Conservation (phyloP, 2,888 invertebrate species). For the Stenurella melanura region DNA sequence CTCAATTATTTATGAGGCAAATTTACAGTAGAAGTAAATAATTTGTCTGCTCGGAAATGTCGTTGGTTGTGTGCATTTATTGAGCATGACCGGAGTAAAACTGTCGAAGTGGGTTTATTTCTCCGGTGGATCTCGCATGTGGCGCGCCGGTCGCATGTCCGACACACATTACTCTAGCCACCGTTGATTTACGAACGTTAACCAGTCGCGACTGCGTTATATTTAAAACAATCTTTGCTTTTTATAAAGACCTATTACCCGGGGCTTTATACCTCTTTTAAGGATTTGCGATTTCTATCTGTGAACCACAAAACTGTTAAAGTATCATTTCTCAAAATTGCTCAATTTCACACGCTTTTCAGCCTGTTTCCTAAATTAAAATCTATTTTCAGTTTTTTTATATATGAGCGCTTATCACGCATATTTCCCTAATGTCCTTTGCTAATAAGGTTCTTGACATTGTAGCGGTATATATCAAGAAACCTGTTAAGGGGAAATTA, state of each 20-base stretch:
- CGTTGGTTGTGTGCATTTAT: slow-evolving; percentile 48
- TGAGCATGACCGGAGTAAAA: slow-evolving; percentile 55
- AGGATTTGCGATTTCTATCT: slow-evolving; percentile 29
- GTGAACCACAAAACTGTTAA: slow-evolving; percentile 43
- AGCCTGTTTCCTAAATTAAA: slow-evolving; percentile 44
- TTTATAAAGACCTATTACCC: slow-evolving; percentile 45
- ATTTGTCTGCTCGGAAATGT: slow-evolving; percentile 52
- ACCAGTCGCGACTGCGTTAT: slow-evolving; percentile 66
- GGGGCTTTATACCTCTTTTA: slow-evolving; percentile 46
- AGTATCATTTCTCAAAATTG: slow-evolving; percentile 55
- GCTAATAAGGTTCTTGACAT: slow-evolving; percentile 31
- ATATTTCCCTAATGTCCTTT: slow-evolving; percentile 29
- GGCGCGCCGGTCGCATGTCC: slow-evolving; percentile 58
- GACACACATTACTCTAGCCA: slow-evolving; percentile 60
- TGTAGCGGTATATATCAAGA: not conserved
- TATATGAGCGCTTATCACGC: slow-evolving; percentile 45
- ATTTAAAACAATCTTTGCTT: slow-evolving; percentile 68
- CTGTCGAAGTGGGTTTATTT: slow-evolving; percentile 63
- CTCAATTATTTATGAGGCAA: slow-evolving; percentile 38
- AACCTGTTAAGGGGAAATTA: slow-evolving; percentile 13
- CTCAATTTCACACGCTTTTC: slow-evolving; percentile 48
- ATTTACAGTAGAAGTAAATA: slow-evolving; percentile 45
- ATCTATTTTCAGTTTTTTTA: slow-evolving; percentile 45
- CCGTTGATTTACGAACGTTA: slow-evolving; percentile 61
- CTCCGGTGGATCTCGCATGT: slow-evolving; percentile 59